Conservation (phyloP, 2,888 invertebrate genomes). For the Tetragnatha montana region DNA sequence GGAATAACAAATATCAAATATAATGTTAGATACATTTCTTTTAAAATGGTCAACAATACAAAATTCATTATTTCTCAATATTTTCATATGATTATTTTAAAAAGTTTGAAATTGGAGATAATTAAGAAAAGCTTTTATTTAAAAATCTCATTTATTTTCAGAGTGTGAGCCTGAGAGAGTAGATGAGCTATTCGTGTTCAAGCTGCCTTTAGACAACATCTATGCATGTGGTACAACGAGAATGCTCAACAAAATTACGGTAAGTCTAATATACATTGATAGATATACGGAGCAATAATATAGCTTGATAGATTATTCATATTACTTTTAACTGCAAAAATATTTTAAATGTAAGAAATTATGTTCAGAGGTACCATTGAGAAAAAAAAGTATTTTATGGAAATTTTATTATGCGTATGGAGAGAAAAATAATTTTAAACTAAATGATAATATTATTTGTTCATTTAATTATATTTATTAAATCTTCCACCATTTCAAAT, state of each 20-base stretch:
- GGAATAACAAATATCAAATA: no score
- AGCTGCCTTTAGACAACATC: constrained; percentile 83
- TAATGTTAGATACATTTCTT: background rate
- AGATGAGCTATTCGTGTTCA: constrained; percentile 82
- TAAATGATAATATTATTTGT: no score
- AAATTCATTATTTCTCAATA: background rate
- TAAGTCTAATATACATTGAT: no score
- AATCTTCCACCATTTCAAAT: no score
- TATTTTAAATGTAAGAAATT: no score
- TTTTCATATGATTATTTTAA: background rate
- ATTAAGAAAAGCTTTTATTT: background rate
- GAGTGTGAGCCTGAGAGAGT: constrained; percentile 84
- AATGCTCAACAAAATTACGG: constrained; percentile 87
- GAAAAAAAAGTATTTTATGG: no score
- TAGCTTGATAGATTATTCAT: no score
- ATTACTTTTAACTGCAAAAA: no score
- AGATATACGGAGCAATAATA: background rate
- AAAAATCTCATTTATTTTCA: constrained; percentile 52
- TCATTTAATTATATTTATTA: no score
- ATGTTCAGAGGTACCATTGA: no score
- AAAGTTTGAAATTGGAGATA: background rate
- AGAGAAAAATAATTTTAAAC: no score
- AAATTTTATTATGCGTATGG: no score
- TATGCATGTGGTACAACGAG: constrained; percentile 88
- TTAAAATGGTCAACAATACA: background rate